Base-by-base conservation (phyloP, 1,140 invertebrate species). In the Aphidius gifuensis region DNA sequence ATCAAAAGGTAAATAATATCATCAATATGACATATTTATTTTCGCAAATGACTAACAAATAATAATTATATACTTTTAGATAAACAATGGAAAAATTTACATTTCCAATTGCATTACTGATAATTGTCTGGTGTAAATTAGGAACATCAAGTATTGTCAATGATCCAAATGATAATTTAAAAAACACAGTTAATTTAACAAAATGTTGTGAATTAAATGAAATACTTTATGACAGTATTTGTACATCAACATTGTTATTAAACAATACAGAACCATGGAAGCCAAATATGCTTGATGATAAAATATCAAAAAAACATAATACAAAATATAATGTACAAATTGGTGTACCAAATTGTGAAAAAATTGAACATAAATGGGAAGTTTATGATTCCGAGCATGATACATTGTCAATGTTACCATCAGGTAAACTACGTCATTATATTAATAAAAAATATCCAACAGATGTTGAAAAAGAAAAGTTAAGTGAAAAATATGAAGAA, bases 181-280 rank as follows among this genome's bases (percentile, higher is more conserved):
- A 48, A 6, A 23, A 44, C 5, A 62, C 58, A 9, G 32, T 81
- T 4, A 70, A 68, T 21, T 72, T 81, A 7, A 74, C 67, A 64
- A 93, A 93, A 83, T 93, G 91, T 74, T 92, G 91, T 77, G 87
- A 88, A 70, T 74, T 76, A 21, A 81, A 86, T 65, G 88, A 92
- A 74, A 73, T 92, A 40, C 84, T 90, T 68, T 73, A 90, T n/a
- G 87, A 89, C 65, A 80, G 79, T 45, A 75, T 78, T 60, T 92
- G 90, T 74, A 84, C 82, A 67, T 76, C 83, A 64, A 78, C 86
- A 5, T 80, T 84, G 63, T 75, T 85, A 60, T 85, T 85, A 51
- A 84, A 85, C 67, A 79, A 85, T 57, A 77, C 76, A 3, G 65
- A 64, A n/a, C 51, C 61, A 0, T 81, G 79, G 77, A 66, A 63